Evolutionary conservation across 2,113 vertebrate species (phyloP), one percentile per base, ranked within the genome.

Genomic region (Dromas ardeola): DNA sequence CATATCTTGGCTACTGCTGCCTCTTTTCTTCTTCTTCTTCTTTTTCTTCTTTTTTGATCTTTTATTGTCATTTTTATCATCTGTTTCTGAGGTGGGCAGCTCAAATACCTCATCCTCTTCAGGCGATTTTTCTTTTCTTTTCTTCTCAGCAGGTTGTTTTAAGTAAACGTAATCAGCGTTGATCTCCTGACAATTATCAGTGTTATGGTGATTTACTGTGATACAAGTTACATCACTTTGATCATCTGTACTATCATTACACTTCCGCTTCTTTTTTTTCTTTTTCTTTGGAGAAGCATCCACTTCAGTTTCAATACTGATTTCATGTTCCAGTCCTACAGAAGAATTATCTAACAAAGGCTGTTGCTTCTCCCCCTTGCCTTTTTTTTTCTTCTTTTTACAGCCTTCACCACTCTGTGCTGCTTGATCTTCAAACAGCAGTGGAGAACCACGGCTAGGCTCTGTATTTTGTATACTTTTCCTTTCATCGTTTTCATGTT

Each of bases 181-280:
- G 0, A 5, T 3, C 34, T 58, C 52, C 65, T 32, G 65, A 63
- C 25, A 52, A 36, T 12, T 15, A 18, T 56, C 45, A 11, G 15
- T 4, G 10, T 43, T 65, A 36, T 76, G 7, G 53, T 71, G 83
- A 25, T 70, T 79, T 30, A 69, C 59, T 20, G 36, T 6, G 13
- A 88, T 53, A 10, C 5, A 59, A 6, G 14, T 3, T 14, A 47
- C 13, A 3, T 47, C 56, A 0, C 47, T 53, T 7, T 88, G 71
- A 22, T 71, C 12, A 0, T 49, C 83, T 5, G 17, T 8, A 10
- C 32, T 50, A 9, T 22, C 32, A 0, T 7, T 2, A 1, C 1
- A 3, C 30, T 45, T 50, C 5, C 1, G 3, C 49, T 92, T 97
- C 69, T 23, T 85, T 53, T 56, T 95, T 45, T 32, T 97, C 66